phyloP scores from a whole-genome alignment of 2,888 invertebrate species.

The Pseudococcus longispinus region DNA sequence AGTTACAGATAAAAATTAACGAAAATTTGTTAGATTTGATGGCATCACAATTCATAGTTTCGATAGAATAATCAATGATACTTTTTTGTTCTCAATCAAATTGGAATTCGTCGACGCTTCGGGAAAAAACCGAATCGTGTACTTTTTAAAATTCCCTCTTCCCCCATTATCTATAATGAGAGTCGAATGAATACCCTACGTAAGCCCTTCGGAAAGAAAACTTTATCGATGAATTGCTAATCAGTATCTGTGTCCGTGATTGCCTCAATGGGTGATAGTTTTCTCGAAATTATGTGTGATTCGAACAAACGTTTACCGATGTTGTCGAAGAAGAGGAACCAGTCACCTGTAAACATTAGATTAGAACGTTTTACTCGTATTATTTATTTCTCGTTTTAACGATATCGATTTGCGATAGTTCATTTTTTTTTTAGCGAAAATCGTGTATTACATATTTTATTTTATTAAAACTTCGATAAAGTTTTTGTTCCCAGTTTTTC shows the following conservation, averaged over 20 bases:
- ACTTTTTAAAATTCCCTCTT: neutral
- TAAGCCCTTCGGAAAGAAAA: neutral
- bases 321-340: neutral
- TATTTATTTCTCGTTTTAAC: neutral
- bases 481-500: neutral
- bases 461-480: neutral
- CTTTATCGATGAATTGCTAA: slow-evolving; percentile 15
- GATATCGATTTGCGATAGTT: neutral
- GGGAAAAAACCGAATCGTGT: neutral
- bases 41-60: neutral
- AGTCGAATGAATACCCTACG: neutral
- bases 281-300: neutral
- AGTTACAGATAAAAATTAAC: neutral
- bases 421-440: neutral
- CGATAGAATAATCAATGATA: neutral
- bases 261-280: neutral
- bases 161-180: neutral
- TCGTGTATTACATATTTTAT: neutral
- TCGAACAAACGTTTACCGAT: neutral
- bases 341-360: neutral
- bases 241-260: neutral
- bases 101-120: neutral
- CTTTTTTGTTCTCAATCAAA: neutral
- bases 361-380: neutral
- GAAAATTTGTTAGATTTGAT: neutral